These are phyloP conservation scores for Drosophila nikananu DNA, from an alignment of 1,140 invertebrate species.

Conservation along the genomic window DNA sequence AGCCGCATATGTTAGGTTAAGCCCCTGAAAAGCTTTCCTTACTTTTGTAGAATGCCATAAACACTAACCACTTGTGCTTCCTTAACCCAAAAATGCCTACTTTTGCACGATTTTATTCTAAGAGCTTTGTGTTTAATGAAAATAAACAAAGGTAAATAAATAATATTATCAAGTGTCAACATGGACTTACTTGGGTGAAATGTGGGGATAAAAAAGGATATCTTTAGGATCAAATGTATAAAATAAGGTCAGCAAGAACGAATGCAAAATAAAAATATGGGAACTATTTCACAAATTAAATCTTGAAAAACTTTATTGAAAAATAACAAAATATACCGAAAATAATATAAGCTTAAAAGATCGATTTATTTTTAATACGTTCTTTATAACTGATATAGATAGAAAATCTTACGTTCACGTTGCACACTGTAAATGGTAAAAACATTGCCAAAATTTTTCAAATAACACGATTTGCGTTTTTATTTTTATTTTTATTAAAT, in stretches of 20 bases:
- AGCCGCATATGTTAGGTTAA: constrained; percentile 73
- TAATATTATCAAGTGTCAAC: background rate
- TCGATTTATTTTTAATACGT: background rate
- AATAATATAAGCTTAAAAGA: too few relatives aligned
- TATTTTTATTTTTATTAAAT: constrained; percentile 72
- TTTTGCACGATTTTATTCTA: constrained; percentile 12
- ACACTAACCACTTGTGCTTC: constrained; percentile 11
- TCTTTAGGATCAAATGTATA: too few relatives aligned
- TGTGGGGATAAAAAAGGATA: too few relatives aligned
- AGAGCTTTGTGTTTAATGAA: constrained; percentile 16
- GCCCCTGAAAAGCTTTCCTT: background rate
- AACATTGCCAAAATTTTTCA: constrained; percentile 35
- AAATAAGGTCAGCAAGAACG: too few relatives aligned
- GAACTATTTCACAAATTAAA: too few relatives aligned
- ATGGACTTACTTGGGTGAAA: background rate
- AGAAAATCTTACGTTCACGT: constrained; percentile 2
- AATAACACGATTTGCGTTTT: constrained; percentile 62
- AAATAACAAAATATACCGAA: too few relatives aligned
- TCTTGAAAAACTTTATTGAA: too few relatives aligned
- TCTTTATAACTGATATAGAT: background rate
- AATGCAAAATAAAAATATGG: too few relatives aligned
- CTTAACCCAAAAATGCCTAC: constrained; percentile 25
- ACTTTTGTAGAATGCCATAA: constrained; percentile 12
- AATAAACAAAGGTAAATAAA: constrained; percentile 25
- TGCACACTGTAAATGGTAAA: background rate